Evolutionary conservation across 2,113 vertebrate species (phyloP).

Genomic region (Cephalopholis sonnerati): DNA sequence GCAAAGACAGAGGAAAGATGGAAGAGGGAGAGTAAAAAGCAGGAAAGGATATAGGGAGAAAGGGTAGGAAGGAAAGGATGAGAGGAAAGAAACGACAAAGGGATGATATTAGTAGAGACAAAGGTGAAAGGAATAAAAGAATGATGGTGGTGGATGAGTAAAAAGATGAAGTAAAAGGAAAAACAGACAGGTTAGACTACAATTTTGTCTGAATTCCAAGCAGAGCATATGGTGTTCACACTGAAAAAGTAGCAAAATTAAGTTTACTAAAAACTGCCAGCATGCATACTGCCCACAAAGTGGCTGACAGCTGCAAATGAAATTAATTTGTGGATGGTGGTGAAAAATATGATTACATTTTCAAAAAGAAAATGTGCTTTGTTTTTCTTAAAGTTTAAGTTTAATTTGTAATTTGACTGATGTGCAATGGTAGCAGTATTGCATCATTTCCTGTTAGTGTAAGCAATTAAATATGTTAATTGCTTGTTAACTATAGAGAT

Average conservation of each 20-base stretch:
- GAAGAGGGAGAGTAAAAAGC: not conserved
- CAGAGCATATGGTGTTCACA: not conserved
- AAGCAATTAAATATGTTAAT: not conserved
- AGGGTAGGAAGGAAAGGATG: not conserved
- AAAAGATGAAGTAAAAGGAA: not conserved
- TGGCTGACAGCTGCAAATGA: not conserved
- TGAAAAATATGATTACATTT: not conserved
- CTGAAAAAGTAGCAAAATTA: not conserved
- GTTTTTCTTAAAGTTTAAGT: not conserved
- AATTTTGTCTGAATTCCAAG: not conserved
- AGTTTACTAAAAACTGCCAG: not conserved
- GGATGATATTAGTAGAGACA: not conserved
- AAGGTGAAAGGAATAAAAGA: not conserved
- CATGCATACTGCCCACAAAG: not conserved
- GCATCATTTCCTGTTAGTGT: not conserved
- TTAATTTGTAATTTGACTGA: not conserved
- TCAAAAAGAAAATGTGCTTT: not conserved
- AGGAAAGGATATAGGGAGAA: not conserved
- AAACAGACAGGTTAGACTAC: not conserved
- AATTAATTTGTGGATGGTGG: not conserved
- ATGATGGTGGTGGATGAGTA: not conserved
- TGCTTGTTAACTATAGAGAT: not conserved
- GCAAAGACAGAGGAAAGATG: constrained; percentile 9
- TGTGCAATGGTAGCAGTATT: not conserved
- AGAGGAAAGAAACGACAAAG: not conserved